Base-by-base conservation (phyloP, 2,888 invertebrate genomes). In the Epistrophe grossulariae region DNA sequence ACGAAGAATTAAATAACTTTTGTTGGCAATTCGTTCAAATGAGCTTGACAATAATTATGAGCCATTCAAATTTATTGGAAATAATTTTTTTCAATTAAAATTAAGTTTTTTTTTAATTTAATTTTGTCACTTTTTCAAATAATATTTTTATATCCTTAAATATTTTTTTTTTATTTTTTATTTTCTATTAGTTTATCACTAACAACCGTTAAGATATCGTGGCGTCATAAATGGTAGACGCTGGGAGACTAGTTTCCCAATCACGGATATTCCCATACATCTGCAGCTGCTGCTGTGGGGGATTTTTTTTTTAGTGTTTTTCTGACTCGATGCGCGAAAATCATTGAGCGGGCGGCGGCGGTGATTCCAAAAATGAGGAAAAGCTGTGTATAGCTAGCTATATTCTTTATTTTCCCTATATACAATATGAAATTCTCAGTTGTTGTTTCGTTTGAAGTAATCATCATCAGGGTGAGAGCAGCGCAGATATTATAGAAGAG, bases 201-300 rank as follows among this genome's bases (percentile, higher is more conserved):
- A n/a, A n/a, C 71, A 73, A 88, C 80, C 85, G 81, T 82, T 55
- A 89, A 89, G 88, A 89, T 89, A 89, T 89, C 89, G 89, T 89
- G 89, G 89, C 89, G 89, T 89, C 89, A 85, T 89, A 89, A 89
- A 88, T 88, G 89, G 81, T 89, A 89, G 89, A 89, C 89, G 88
- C 88, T 89, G 84, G 88, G 89, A 89, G 89, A 89, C 89, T 89
- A 89, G 89, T 88, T 89, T 88, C 87, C 88, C 89, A 89, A 89
- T 89, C 89, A 89, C 89, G 84, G 89, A 87, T 88, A 88, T 89
- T 89, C 89, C 88, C 89, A 88, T 84, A 88, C 85, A 88, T 84
- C 79, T 80, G 88, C 48, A 84, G 79, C 84, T 48, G 88, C 38
- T 70, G 66, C 66, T 68, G 50, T 84, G 84, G 88, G 84, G 84